phyloP scores from a whole-genome alignment of 2,797 vertebrate species.

The Sebastes elongatus region DNA sequence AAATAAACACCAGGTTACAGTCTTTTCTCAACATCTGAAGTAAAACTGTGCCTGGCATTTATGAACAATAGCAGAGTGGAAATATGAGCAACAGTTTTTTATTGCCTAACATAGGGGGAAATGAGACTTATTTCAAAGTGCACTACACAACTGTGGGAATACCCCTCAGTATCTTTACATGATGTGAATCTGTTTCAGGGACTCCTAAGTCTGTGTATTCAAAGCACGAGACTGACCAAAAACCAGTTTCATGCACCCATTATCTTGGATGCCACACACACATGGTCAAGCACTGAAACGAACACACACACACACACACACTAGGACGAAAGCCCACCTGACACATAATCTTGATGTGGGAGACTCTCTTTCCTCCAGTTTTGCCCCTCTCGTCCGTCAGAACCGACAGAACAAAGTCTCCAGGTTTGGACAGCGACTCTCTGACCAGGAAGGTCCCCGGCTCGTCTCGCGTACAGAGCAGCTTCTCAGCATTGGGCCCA shows the following conservation, averaged over 20 bases:
- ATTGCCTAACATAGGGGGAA: constrained; percentile 60
- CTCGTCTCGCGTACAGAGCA: constrained; percentile 87
- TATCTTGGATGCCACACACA: not conserved
- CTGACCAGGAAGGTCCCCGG: constrained; percentile 93
- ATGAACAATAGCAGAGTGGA: not conserved
- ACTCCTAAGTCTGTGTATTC: not conserved
- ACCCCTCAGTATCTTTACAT: constrained; percentile 15
- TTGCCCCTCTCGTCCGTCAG: constrained; percentile 87
- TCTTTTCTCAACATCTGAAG: not conserved
- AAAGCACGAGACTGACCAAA: not conserved
- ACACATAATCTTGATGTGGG: constrained; percentile 95
- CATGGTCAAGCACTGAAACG: not conserved
- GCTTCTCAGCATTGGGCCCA: constrained; percentile 89
- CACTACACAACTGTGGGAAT: constrained; percentile 57
- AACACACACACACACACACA: not conserved
- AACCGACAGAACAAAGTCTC: constrained; percentile 93
- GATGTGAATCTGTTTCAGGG: not conserved
- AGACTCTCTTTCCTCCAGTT: constrained; percentile 82
- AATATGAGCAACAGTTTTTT: constrained; percentile 20
- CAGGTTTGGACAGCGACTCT: constrained; percentile 96
- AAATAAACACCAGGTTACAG: not conserved
- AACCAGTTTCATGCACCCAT: not conserved
- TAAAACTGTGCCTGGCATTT: not conserved
- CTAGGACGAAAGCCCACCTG: constrained; percentile 82
- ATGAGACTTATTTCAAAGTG: constrained; percentile 41